Evolutionary conservation across 2,888 invertebrate genomes (phyloP).

Genomic region (Oasisia sp.): DNA sequence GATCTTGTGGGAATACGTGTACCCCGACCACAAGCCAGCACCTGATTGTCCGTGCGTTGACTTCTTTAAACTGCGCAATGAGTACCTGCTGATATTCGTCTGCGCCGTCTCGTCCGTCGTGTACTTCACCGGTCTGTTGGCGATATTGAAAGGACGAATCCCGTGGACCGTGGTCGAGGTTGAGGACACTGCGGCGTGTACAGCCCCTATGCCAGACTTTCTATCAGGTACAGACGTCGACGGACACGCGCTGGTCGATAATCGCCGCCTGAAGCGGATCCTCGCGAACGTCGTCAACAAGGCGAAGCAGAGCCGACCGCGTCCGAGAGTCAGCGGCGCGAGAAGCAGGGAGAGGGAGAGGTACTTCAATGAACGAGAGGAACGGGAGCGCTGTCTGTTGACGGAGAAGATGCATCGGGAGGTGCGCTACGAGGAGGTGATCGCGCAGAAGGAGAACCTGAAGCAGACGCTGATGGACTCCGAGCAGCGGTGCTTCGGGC

Average conservation of each 20-base stretch:
- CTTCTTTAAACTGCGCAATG: neutral
- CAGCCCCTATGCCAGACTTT: neutral
- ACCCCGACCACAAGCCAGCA: neutral
- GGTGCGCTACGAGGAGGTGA: neutral
- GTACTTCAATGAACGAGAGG: neutral
- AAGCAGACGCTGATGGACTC: neutral
- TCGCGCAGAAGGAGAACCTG: neutral
- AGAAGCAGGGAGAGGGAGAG: neutral
- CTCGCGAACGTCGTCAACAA: neutral
- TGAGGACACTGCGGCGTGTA: neutral
- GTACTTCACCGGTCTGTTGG: neutral
- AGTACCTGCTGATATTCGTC: neutral
- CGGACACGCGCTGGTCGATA: neutral
- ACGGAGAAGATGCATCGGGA: neutral
- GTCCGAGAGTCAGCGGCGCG: neutral
- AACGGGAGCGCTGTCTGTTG: neutral
- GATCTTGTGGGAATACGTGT: neutral
- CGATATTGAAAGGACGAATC: neutral
- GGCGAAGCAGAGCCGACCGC: neutral
- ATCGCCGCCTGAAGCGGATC: neutral
- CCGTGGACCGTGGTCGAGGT: neutral
- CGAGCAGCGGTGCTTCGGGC: neutral
- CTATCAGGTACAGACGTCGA: neutral
- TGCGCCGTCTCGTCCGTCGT: neutral
- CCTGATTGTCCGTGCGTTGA: neutral